Evolutionary conservation across 2,113 vertebrate species (phyloP).

Genomic region (Heterochromis multidens): DNA sequence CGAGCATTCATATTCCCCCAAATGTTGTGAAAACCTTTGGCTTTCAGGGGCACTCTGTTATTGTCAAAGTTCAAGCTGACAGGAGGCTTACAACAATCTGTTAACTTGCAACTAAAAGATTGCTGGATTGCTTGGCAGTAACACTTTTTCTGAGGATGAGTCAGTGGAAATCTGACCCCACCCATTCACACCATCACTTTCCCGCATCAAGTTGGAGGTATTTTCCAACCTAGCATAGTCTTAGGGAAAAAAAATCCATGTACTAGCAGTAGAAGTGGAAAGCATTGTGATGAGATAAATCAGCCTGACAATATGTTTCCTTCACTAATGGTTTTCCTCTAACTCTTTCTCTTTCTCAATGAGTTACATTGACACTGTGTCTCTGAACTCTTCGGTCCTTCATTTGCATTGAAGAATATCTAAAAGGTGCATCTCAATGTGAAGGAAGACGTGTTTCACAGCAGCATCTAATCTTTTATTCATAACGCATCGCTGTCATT

Average conservation of each 20-base stretch:
- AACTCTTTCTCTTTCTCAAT: background rate
- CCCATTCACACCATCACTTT: background rate
- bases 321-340: constrained; percentile 3
- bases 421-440: constrained; percentile 33
- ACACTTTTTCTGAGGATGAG: background rate
- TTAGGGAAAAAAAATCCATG: background rate
- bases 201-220: background rate
- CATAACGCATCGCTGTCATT: constrained; percentile 26
- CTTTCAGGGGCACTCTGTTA: background rate
- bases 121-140: background rate
- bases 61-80: background rate
- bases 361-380: constrained; percentile 6
- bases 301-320: constrained; percentile 32
- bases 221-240: background rate
- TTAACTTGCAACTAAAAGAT: background rate
- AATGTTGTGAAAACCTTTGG: background rate
- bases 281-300: constrained; percentile 8
- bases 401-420: constrained; percentile 26
- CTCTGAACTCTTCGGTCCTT: constrained; percentile 29
- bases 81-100: background rate
- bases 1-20: background rate
- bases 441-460: constrained; percentile 23
- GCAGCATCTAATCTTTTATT: constrained; percentile 63
- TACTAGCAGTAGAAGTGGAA: background rate
- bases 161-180: background rate